A percentile compares a stretch with the other conserved stretches of the same genome.
phyloP scores from a whole-genome alignment of 1,140 invertebrate genomes.

The Drosophila nigromelanica region DNA sequence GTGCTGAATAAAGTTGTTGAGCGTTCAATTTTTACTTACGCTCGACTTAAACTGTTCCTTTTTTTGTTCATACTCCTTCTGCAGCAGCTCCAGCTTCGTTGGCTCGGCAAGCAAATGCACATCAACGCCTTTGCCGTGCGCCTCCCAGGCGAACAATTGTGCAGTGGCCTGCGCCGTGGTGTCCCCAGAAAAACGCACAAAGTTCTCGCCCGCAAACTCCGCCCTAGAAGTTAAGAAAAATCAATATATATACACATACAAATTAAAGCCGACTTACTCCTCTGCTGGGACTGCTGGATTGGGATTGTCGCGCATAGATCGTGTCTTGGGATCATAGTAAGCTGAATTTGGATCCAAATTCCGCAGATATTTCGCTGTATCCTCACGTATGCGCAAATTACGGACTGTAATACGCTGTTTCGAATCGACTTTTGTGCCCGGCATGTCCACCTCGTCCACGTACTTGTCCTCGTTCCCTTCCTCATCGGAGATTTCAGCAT shows the following conservation, averaged over 20 bases:
- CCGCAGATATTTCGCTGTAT: slow-evolving; percentile 98
- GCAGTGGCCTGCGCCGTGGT: slow-evolving; percentile 94
- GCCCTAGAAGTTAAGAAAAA: slow-evolving; percentile 84
- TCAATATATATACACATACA: background rate
- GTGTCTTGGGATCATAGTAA: slow-evolving; percentile 99
- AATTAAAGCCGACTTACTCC: slow-evolving; percentile 85
- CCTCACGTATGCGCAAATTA: slow-evolving; percentile 98
- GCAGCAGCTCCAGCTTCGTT: slow-evolving; percentile 96
- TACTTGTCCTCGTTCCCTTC: slow-evolving; percentile 98
- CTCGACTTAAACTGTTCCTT: slow-evolving; percentile 93
- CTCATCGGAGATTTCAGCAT: slow-evolving; percentile 85
- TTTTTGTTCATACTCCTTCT: slow-evolving; percentile 95
- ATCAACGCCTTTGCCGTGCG: slow-evolving; percentile 96
- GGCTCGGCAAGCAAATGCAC: slow-evolving; percentile 98
- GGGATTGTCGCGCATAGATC: slow-evolving; percentile 99
- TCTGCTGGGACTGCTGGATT: slow-evolving; percentile 88
- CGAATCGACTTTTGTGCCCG: slow-evolving; percentile 98
- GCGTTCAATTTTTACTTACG: slow-evolving; percentile 42
- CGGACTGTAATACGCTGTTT: slow-evolving; percentile 99
- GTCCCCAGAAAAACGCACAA: slow-evolving; percentile 96
- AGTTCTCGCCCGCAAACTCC: slow-evolving; percentile 98
- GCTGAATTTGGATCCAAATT: slow-evolving; percentile 99
- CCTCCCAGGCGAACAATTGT: slow-evolving; percentile 99
- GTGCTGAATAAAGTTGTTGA: background rate
- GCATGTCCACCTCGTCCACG: slow-evolving; percentile 98